phyloP scores from a whole-genome alignment of 2,797 vertebrate species.

The Schizothorax lantsangensis region DNA sequence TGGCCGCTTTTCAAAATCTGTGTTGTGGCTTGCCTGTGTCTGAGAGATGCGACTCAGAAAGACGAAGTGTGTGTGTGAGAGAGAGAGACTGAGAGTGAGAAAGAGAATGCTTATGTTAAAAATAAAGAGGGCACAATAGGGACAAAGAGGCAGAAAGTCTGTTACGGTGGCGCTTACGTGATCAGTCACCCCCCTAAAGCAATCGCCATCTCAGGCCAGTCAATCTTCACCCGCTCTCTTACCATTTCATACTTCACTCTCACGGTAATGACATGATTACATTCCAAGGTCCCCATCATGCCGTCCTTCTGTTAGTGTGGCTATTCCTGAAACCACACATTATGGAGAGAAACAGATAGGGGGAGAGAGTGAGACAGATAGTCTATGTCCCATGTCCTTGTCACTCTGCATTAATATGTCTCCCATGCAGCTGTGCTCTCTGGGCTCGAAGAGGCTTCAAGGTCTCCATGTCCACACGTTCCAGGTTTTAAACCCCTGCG shows the following conservation, averaged over 20 bases:
- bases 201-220: conserved; percentile 56
- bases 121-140: conserved; percentile 26
- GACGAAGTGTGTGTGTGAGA: not conserved
- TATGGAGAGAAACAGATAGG: conserved; percentile 50
- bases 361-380: conserved; percentile 43
- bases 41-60: conserved; percentile 31
- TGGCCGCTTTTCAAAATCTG: conserved; percentile 57
- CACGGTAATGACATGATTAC: conserved; percentile 62
- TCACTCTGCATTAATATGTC: conserved; percentile 64
- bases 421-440: conserved; percentile 57
- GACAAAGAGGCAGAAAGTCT: conserved; percentile 45
- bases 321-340: conserved; percentile 58
- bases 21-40: conserved; percentile 39
- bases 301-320: conserved; percentile 44
- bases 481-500: conserved; percentile 52
- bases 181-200: conserved; percentile 53
- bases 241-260: conserved; percentile 56
- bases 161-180: conserved; percentile 50
- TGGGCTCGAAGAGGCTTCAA: conserved; percentile 53
- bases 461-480: conserved; percentile 55
- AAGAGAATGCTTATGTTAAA: conserved; percentile 25
- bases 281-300: conserved; percentile 58
- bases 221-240: conserved; percentile 54
- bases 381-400: conserved; percentile 60
- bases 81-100: not conserved